Evolutionary conservation across 2,797 vertebrate genomes (phyloP), one percentile per base, ranked within the genome.

Genomic region (Leucoraja ocellata): DNA sequence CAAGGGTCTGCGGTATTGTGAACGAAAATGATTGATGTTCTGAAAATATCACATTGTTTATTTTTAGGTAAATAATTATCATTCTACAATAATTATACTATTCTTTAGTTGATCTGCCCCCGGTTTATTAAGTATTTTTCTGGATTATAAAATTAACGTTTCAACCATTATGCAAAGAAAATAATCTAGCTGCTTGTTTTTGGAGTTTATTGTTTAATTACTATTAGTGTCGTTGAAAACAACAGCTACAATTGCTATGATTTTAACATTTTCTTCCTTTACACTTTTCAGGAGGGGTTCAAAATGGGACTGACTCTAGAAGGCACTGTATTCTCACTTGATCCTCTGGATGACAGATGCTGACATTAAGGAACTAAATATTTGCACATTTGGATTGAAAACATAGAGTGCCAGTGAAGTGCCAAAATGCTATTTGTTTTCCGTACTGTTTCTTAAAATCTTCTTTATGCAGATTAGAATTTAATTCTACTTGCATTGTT

Each of bases 231-330:
- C 0, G 76, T 1, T 92, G 25, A 79, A 36, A 86, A 16, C 86
- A 65, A 28, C 36, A 61, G 16, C n/a, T 79, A 61, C n/a, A 86
- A 94, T 88, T 94, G 25, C 4, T 94, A 88, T 94, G 46, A 78
- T 11, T 93, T 95, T 93, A 93, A 65, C 94, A 68, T 94, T 91
- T 28, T 76, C 25, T 73, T 88, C 46, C 93, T 94, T 93, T 76
- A 95, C 97, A 93, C 95, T 93, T 97, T 97, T 65, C 96, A 99
- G 99, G 98, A 99, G 98, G 98, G 99, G 98, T 99, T 99, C 99
- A 99, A 99, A 99, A 99, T 99, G 99, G 99, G 99, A 99, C 97
- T 99, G 95, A 99, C 98, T 95, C 96, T 99, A 93, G 99, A 99
- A 98, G 98, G 98, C 95, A 97, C 99, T n/a, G 97, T 99, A 77